These are phyloP conservation scores for Eilema depressum DNA, from an alignment of 2,888 invertebrate genomes.

Conservation along the genomic window DNA sequence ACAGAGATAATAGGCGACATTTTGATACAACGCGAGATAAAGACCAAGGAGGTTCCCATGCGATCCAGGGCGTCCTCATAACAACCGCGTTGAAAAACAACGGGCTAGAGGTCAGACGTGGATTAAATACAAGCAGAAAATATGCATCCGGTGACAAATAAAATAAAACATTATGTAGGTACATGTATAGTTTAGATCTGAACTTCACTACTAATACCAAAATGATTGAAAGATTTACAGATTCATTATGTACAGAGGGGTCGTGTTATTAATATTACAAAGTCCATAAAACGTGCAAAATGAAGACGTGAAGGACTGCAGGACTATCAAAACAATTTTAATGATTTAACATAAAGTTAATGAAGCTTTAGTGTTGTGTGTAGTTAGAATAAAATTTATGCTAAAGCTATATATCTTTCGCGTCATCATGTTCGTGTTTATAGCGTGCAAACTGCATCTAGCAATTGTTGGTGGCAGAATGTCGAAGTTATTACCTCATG, in stretches of 20 bases:
- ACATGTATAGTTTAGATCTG: constrained; percentile 25
- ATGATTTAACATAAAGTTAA: constrained; percentile 59
- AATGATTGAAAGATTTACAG: constrained; percentile 57
- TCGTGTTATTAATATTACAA: constrained; percentile 58
- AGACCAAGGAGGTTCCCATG: constrained; percentile 80
- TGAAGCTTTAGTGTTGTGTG: constrained; percentile 50
- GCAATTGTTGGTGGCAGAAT: constrained; percentile 60
- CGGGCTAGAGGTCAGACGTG: constrained; percentile 77
- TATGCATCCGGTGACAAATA: constrained; percentile 57
- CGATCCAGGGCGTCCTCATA: constrained; percentile 68
- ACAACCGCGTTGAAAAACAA: constrained; percentile 56
- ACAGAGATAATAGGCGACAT: constrained; percentile 85
- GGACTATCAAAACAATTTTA: constrained; percentile 60
- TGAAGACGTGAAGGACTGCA: constrained; percentile 57
- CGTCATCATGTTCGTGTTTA: constrained; percentile 49
- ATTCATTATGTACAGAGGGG: constrained; percentile 52
- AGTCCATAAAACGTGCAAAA: constrained; percentile 59
- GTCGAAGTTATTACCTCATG: constrained; percentile 61
- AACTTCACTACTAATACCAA: constrained; percentile 42
- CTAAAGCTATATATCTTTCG: constrained; percentile 48
- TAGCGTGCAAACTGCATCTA: constrained; percentile 64
- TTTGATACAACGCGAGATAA: constrained; percentile 84
- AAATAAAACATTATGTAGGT: constrained; percentile 27
- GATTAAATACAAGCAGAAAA: constrained; percentile 66
- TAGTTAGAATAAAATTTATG: constrained; percentile 62